A percentile compares a stretch with the other conserved stretches of the same genome.
Conservation (phyloP, 1,140 invertebrate genomes). For the Anoplophora glabripennis region DNA sequence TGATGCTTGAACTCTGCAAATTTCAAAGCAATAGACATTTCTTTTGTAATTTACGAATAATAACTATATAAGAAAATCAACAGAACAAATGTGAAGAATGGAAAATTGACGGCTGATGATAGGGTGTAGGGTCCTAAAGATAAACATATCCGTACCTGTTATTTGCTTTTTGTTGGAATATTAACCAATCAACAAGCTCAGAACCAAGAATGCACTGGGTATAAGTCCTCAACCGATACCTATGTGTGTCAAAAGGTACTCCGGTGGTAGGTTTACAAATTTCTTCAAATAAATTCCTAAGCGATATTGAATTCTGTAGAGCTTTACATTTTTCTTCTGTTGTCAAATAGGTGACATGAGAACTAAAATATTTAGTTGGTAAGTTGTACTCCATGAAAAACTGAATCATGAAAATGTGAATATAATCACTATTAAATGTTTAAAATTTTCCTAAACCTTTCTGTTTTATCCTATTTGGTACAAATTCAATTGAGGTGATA, state of each 20-base stretch:
- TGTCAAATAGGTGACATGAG: slow-evolving; percentile 51
- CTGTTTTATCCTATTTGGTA: too few relatives aligned
- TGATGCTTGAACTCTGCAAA: slow-evolving; percentile 69
- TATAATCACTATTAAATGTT: too few relatives aligned
- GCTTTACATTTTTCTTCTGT: slow-evolving; percentile 63
- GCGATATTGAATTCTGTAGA: slow-evolving; percentile 69
- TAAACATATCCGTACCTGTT: too few relatives aligned
- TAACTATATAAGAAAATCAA: too few relatives aligned
- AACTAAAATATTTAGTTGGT: slow-evolving; percentile 16
- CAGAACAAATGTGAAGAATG: too few relatives aligned
- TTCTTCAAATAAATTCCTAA: slow-evolving; percentile 71
- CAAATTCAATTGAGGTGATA: too few relatives aligned
- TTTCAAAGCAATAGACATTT: slow-evolving; percentile 4
- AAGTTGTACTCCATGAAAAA: too few relatives aligned
- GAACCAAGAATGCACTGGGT: slow-evolving; percentile 67
- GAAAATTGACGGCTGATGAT: too few relatives aligned
- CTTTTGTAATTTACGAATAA: too few relatives aligned
- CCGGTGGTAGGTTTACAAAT: slow-evolving; percentile 58
- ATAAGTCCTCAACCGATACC: slow-evolving; percentile 65
- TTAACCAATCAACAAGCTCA: slow-evolving; percentile 75
- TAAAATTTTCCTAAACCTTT: too few relatives aligned
- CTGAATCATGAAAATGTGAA: too few relatives aligned
- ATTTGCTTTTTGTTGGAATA: slow-evolving; percentile 65
- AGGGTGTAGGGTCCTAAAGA: too few relatives aligned
- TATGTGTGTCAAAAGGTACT: slow-evolving; percentile 61